These are phyloP conservation scores for Bemisia tabaci DNA, from an alignment of 1,140 invertebrate genomes.

Conservation along the genomic window DNA sequence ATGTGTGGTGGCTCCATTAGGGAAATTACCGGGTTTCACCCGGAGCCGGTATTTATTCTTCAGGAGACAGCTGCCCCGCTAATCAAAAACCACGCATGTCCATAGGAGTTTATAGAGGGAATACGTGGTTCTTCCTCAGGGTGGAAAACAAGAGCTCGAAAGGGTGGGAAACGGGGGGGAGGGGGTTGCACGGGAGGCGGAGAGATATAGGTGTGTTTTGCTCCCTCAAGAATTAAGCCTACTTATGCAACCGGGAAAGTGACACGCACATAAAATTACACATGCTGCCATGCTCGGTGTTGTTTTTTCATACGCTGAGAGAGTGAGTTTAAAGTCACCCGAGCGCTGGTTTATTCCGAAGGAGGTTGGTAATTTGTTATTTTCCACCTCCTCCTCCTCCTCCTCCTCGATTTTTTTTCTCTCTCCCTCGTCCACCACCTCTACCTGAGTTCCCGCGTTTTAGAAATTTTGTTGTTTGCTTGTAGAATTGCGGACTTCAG, in stretches of 20 bases:
- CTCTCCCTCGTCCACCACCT: too few relatives aligned
- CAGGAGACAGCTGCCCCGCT: background rate
- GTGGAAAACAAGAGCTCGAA: too few relatives aligned
- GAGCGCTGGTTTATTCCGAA: background rate
- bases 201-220: background rate
- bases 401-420: too few relatives aligned
- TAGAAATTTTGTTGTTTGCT: too few relatives aligned
- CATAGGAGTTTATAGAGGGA: too few relatives aligned
- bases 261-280: background rate
- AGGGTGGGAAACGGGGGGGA: background rate
- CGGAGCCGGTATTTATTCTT: background rate
- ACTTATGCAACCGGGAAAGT: background rate
- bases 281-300: background rate
- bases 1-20: background rate
- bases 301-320: background rate
- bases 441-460: too few relatives aligned
- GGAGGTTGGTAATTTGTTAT: too few relatives aligned
- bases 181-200: too few relatives aligned
- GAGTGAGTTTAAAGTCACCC: background rate
- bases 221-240: background rate
- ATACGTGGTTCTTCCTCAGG: too few relatives aligned
- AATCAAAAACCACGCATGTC: too few relatives aligned
- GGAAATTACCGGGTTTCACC: background rate
- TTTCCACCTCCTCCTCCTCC: too few relatives aligned
- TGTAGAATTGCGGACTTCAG: too few relatives aligned